These are phyloP conservation scores for Syncerus caffer DNA, from an alignment of 2,797 vertebrate genomes.

Conservation along the genomic window DNA sequence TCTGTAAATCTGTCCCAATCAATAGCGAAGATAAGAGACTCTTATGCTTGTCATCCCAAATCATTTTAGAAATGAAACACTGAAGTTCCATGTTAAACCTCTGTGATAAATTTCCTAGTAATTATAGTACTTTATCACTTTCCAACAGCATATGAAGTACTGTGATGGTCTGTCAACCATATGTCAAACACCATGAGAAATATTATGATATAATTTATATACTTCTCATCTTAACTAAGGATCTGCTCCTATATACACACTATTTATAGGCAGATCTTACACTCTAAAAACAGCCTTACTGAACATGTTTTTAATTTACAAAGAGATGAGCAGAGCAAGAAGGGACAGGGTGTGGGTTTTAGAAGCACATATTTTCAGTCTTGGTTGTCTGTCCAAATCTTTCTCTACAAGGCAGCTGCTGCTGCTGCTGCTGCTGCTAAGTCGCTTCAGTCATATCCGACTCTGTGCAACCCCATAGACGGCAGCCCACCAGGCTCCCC, in stretches of 20 bases:
- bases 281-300: neutral
- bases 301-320: neutral
- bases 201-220: conserved; percentile 34
- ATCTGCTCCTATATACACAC: neutral
- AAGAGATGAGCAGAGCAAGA: neutral
- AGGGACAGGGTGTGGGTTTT: neutral
- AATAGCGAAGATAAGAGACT: neutral
- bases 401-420: neutral
- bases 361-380: neutral
- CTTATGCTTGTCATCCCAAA: conserved; percentile 8
- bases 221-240: neutral
- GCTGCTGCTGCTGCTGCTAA: too few relatives aligned
- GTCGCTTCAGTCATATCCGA: fast-evolving
- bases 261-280: neutral
- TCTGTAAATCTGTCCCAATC: neutral
- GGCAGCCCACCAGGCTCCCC: too few relatives aligned
- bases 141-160: neutral
- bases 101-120: neutral
- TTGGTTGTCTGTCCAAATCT: neutral
- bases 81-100: conserved; percentile 21
- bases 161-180: neutral
- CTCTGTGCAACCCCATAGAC: too few relatives aligned
- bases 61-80: neutral
- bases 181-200: conserved; percentile 18
- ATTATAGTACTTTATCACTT: conserved; percentile 25